Conservation (phyloP, 2,888 invertebrate species). For the Polia nebulosa region DNA sequence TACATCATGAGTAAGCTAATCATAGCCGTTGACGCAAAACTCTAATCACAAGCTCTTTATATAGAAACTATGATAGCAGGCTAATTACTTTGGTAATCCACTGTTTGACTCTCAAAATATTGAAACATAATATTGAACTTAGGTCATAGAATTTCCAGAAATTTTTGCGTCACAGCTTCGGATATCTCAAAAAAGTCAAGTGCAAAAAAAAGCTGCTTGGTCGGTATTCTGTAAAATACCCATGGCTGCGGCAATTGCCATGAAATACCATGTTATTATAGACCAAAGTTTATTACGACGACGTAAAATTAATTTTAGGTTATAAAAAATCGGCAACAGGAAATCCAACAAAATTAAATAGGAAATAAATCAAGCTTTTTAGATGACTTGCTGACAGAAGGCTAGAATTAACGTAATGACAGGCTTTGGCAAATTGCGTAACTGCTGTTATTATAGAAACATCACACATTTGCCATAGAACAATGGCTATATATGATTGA, state of each 20-base stretch:
- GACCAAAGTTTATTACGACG: background rate
- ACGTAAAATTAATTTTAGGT: slow-evolving; percentile 6
- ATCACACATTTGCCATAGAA: slow-evolving; percentile 33
- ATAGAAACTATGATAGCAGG: slow-evolving; percentile 38
- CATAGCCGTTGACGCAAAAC: slow-evolving; percentile 40
- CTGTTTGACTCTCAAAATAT: slow-evolving; percentile 37
- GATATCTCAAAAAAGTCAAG: background rate
- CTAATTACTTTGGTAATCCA: slow-evolving; percentile 33
- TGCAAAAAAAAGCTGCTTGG: too few species aligned
- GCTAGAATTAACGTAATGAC: slow-evolving; percentile 46
- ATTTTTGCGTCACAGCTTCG: slow-evolving; percentile 1
- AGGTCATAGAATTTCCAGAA: slow-evolving; percentile 14
- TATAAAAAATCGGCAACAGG: slow-evolving; percentile 27
- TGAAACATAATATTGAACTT: slow-evolving; percentile 33
- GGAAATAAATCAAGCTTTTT: slow-evolving; percentile 55
- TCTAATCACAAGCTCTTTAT: slow-evolving; percentile 38
- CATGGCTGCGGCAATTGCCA: background rate
- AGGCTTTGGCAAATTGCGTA: slow-evolving; percentile 20
- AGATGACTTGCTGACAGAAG: slow-evolving; percentile 39
- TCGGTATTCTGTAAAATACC: background rate
- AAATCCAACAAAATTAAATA: slow-evolving; percentile 33
- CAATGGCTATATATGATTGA: slow-evolving; percentile 9
- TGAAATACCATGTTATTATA: slow-evolving; percentile 12
- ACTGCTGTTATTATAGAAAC: slow-evolving; percentile 35
- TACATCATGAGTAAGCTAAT: slow-evolving; percentile 16